Evolutionary conservation across 1,140 invertebrate genomes (phyloP).

Genomic region (Leptopilina boulardi): DNA sequence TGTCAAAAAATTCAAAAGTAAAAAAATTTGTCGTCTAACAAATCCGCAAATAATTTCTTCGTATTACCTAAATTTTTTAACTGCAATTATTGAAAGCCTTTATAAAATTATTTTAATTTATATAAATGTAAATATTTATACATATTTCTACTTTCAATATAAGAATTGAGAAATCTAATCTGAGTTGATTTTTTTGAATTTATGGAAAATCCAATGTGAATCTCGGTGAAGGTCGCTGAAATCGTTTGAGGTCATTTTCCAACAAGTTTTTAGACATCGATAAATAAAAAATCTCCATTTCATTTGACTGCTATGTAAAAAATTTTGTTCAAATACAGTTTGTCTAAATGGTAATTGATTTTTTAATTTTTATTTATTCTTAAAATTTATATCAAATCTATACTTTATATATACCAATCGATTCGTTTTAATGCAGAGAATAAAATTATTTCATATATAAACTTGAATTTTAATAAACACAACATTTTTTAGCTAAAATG

Average conservation of each 20-base stretch:
- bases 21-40: too few species aligned
- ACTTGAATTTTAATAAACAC: too few species aligned
- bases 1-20: background rate
- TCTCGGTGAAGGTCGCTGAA: background rate
- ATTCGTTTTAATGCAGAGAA: too few species aligned
- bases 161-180: background rate
- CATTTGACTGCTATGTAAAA: background rate
- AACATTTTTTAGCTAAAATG: too few species aligned
- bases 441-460: too few species aligned
- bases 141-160: background rate
- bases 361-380: too few species aligned
- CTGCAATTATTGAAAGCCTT: too few species aligned
- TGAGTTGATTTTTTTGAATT: background rate
- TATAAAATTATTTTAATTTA: background rate
- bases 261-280: background rate
- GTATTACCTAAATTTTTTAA: too few species aligned
- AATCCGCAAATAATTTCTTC: too few species aligned
- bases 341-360: background rate
- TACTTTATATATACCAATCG: too few species aligned
- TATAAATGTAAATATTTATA: background rate
- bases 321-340: background rate
- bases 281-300: background rate
- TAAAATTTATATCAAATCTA: too few species aligned
- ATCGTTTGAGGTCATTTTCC: background rate
- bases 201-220: background rate